Conservation (phyloP, 1,140 invertebrate species). For the Ips typographus region DNA sequence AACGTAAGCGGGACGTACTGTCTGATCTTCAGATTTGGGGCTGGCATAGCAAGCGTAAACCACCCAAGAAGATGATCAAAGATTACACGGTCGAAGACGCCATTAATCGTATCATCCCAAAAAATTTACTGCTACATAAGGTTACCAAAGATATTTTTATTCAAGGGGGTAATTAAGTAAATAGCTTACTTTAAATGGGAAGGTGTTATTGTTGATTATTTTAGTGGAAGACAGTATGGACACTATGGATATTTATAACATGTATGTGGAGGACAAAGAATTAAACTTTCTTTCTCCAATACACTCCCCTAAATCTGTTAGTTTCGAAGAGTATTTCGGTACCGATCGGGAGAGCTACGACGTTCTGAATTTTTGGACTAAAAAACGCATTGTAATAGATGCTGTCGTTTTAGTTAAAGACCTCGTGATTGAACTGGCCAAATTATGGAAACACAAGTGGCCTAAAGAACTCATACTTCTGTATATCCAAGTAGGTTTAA, state of each 20-base stretch:
- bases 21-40: constrained; percentile 70
- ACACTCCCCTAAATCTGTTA: constrained; percentile 41
- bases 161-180: constrained; percentile 29
- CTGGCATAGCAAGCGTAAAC: constrained; percentile 71
- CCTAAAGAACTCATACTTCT: constrained; percentile 60
- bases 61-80: constrained; percentile 61
- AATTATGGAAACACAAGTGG: constrained; percentile 66
- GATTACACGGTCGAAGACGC: constrained; percentile 69
- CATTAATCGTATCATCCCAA: constrained; percentile 61
- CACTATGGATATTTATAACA: constrained; percentile 63
- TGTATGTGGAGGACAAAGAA: constrained; percentile 62
- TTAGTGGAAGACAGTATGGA: constrained; percentile 62
- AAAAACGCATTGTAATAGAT: constrained; percentile 57
- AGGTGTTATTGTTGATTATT: neutral
- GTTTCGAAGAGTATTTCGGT: constrained; percentile 61
- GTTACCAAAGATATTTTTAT: constrained; percentile 45
- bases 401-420: constrained; percentile 65
- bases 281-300: constrained; percentile 42
- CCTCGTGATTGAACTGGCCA: constrained; percentile 59
- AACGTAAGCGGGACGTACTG: constrained; percentile 66
- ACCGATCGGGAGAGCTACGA: constrained; percentile 64
- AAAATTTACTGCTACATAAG: constrained; percentile 56
- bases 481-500: constrained; percentile 55
- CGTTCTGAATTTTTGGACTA: constrained; percentile 63
- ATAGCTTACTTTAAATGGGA: neutral